Base-by-base conservation (phyloP, 2,113 vertebrate genomes). In the Phocoena sinus region DNA sequence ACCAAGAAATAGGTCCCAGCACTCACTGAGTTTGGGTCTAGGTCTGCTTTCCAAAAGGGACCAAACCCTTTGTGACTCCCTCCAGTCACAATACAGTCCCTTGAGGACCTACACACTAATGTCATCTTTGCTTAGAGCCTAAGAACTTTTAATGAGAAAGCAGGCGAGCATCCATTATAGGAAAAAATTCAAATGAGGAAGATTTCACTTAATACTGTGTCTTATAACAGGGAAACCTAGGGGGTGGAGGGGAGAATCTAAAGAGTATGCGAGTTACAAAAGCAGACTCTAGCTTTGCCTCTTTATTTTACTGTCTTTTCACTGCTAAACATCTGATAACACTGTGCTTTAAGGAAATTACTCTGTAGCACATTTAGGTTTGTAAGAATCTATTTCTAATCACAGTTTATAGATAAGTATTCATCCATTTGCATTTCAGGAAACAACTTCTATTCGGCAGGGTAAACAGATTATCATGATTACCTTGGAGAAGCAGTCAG, bases 401-500 rank as follows among this genome's bases (percentile, higher is more conserved):
- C 53, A 58, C 26, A 80, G 70, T 47, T 74, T 70, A 90, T 3
- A 92, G n/a, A 58, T 70, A 95, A 79, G 3, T 84, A n/a, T 68
- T 93, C 44, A 95, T 74, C 50, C 31, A 74, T 82, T 89, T 89
- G 50, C 36, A 44, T 94, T 94, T 91, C 31, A 15, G 53, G 18
- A 89, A 97, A 85, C 13, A 68, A 73, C 50, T 92, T 95, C 56
- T 36, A 91, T 50, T 68, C 56, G 82, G 86, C 76, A 93, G n/a
- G 6, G 33, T 89, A 25, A 92, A 74, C 21, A 89, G 71, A 80
- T 71, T 38, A 60, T 50, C 21, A 60, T 23, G 31, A 86, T 62
- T 88, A 86, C 83, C 73, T 80, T 58, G 65, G 79, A 68, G 70
- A 93, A 79, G 12, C 80, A 26, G 53, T 77, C 21, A 86, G 25